Percentiles rank a stretch among this genome's conserved stretches.
These are phyloP conservation scores for Brachionus sp. DNA, from an alignment of 1,140 invertebrate species.

Conservation along the genomic window DNA sequence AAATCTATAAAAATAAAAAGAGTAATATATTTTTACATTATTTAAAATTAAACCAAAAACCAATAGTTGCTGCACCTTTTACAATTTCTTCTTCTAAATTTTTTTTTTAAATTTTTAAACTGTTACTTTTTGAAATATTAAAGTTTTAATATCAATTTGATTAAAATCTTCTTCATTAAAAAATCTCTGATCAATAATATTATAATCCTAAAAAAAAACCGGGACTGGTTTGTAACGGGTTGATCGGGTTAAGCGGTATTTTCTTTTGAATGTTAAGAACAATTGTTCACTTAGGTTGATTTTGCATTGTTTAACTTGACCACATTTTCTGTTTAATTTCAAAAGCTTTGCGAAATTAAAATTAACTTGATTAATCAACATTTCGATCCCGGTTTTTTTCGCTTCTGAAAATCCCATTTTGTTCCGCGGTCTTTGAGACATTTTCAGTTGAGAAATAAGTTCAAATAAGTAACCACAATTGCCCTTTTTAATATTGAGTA, in stretches of 20 bases:
- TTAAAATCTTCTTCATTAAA: not conserved
- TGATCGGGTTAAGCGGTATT: not conserved
- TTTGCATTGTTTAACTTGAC: not conserved
- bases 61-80: too few species aligned
- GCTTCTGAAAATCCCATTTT: not conserved
- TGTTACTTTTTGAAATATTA: not conserved
- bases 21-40: too few species aligned
- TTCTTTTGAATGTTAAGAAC: not conserved
- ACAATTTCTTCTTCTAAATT: too few species aligned
- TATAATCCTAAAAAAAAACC: not conserved
- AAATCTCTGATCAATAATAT: too few species aligned
- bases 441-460: not conserved
- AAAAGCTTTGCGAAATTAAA: not conserved
- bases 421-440: not conserved
- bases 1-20: not conserved
- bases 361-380: not conserved
- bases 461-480: not conserved
- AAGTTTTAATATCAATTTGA: conserved; percentile 1
- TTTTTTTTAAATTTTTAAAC: not conserved
- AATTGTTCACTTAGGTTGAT: not conserved
- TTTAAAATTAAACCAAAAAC: too few species aligned
- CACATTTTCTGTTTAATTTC: not conserved
- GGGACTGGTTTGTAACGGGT: not conserved
- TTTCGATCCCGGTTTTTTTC: not conserved
- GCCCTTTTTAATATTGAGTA: not conserved